Conservation (phyloP, 1,140 invertebrate genomes). For the Scaptomyza pallida region DNA sequence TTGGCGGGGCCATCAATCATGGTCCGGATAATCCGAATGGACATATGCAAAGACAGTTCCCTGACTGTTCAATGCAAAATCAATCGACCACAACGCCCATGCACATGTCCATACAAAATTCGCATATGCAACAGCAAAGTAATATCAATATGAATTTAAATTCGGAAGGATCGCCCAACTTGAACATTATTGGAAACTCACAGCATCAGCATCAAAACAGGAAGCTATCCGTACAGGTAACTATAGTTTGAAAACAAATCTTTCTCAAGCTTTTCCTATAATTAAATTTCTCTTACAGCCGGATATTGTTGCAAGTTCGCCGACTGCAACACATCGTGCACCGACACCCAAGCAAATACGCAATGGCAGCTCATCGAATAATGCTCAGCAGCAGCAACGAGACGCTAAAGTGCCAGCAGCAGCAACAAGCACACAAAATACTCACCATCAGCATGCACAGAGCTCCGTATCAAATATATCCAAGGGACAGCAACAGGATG, state of each 20-base stretch:
- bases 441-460: slow-evolving; percentile 83
- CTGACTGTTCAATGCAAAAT: slow-evolving; percentile 87
- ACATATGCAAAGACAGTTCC: slow-evolving; percentile 85
- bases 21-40: slow-evolving; percentile 88
- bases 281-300: slow-evolving; percentile 35
- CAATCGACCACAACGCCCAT: slow-evolving; percentile 85
- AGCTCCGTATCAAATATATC: slow-evolving; percentile 73
- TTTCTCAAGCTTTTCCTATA: not conserved
- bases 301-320: slow-evolving; percentile 61
- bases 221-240: slow-evolving; percentile 75
- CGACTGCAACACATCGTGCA: slow-evolving; percentile 62
- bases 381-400: slow-evolving; percentile 83
- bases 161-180: slow-evolving; percentile 59
- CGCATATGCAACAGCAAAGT: slow-evolving; percentile 76
- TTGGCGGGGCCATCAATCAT: slow-evolving; percentile 92
- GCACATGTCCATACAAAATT: slow-evolving; percentile 85
- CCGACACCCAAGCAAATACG: slow-evolving; percentile 79
- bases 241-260: not conserved
- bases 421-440: slow-evolving; percentile 69
- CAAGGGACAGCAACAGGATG: slow-evolving; percentile 71
- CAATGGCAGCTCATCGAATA: slow-evolving; percentile 58
- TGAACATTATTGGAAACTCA: slow-evolving; percentile 68
- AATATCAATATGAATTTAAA: slow-evolving; percentile 73
- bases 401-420: slow-evolving; percentile 57
- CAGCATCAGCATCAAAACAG: slow-evolving; percentile 70